phyloP scores from a whole-genome alignment of 1,140 invertebrate genomes.

The Ostrea denselamellosa region DNA sequence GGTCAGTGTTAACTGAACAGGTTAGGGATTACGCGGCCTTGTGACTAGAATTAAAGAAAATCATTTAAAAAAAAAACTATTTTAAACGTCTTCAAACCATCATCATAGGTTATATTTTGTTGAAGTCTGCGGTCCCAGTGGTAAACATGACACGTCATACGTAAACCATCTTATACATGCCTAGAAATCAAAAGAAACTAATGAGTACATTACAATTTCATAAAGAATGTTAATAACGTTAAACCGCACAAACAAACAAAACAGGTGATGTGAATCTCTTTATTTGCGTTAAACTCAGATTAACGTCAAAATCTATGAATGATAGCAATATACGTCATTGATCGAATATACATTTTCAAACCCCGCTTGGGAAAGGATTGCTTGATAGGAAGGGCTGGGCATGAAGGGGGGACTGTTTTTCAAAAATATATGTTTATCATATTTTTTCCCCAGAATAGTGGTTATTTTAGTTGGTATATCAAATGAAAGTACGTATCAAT shows the following conservation, averaged over 20 bases:
- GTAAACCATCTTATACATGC: constrained; percentile 13
- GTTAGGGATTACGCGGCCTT: no score
- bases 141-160: background rate
- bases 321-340: background rate
- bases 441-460: background rate
- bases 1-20: no score
- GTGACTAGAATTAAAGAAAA: no score
- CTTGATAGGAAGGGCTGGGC: background rate
- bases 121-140: background rate
- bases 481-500: no score
- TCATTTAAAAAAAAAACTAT: no score
- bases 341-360: background rate
- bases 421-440: background rate
- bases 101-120: background rate
- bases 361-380: background rate
- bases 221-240: background rate
- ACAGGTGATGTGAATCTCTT: background rate
- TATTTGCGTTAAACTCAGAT: constrained; percentile 4
- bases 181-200: constrained; percentile 20
- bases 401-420: background rate
- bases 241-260: constrained; percentile 6
- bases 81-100: background rate
- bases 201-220: constrained; percentile 36
- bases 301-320: constrained; percentile 16
- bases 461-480: no score